Base-by-base conservation (phyloP, 2,797 vertebrate species). In the Sebastes flavidus region DNA sequence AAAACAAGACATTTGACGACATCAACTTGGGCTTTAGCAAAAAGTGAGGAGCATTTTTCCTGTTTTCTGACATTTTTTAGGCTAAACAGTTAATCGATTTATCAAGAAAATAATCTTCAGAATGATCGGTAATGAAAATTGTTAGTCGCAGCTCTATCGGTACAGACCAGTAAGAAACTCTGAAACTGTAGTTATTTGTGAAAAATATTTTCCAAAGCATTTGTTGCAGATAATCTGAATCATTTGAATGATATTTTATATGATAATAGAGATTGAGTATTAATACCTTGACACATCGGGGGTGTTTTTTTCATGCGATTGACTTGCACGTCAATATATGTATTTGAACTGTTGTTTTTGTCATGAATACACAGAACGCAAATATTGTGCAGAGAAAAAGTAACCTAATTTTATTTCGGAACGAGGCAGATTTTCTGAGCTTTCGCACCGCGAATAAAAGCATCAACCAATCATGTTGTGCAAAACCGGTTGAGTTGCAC, bases 281-380 rank as follows among this genome's bases (percentile, higher is more conserved):
- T 46, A 46, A 46, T 16, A 16, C 42, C 0, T 0, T 46, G 3
- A 46, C 42, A 46, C 16, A 38, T 5, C 36, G 2, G 36, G 11
- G 14, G 6, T 46, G 6, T 46, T 46, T 46, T 46, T 18, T 46
- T 8, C 16, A 0, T 46, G 42, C 42, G 0, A 46, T 46, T 46
- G 0, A 46, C 0, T 46, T 46, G 42, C 16, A 46, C 42, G 6
- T 46, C 42, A 46, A 18, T 0, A 46, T 18, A 46, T 46, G 16
- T 46, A 11, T 12, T 36, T 10, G 32, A 42, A 16, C 38, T 42
- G 16, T 46, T 46, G 14, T 46, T 46, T 46, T 46, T 46, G 16
- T 0, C 14, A 46, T 46, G 42, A 46, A 46, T 46, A 46, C 42
- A 46, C 42, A 46, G 42, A 46, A 18, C 5, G 14, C 38, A 6